These are phyloP conservation scores for Trichonephila inaurata DNA, from an alignment of 1,140 invertebrate genomes.

Conservation along the genomic window DNA sequence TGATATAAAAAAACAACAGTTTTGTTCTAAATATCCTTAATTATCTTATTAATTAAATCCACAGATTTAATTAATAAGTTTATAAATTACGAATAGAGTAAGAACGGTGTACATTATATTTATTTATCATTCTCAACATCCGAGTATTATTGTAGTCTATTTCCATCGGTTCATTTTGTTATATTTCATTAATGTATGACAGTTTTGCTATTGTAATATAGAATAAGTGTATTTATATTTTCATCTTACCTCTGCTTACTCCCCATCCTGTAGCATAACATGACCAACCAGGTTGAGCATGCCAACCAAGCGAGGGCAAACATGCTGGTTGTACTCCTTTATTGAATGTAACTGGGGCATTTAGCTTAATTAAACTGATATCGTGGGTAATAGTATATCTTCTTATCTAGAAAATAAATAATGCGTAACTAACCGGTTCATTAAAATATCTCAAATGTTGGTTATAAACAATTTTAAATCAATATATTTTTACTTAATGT, in stretches of 20 bases:
- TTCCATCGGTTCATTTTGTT: neutral
- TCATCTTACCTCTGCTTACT: conserved; percentile 66
- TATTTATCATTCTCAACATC: neutral
- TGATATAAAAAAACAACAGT: too few relatives aligned
- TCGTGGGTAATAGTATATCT: conserved; percentile 80
- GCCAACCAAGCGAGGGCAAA: conserved; percentile 78
- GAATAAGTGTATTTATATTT: neutral
- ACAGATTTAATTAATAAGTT: too few relatives aligned
- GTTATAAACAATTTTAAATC: too few relatives aligned
- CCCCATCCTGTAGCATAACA: conserved; percentile 77
- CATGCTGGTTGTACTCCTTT: conserved; percentile 81
- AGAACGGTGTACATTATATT: too few relatives aligned
- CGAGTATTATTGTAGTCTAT: neutral
- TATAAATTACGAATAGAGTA: too few relatives aligned
- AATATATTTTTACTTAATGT: too few relatives aligned
- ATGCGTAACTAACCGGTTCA: neutral
- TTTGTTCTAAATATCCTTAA: too few relatives aligned
- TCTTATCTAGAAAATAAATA: neutral
- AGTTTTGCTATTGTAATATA: neutral
- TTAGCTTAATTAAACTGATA: conserved; percentile 84
- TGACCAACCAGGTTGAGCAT: conserved; percentile 68
- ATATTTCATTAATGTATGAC: neutral
- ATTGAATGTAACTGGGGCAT: conserved; percentile 82
- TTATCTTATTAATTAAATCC: too few relatives aligned
- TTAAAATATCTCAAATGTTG: neutral